A percentile compares a stretch with the other conserved stretches of the same genome.
Conservation (phyloP, 2,797 vertebrate species). For the Eulemur rubriventer region DNA sequence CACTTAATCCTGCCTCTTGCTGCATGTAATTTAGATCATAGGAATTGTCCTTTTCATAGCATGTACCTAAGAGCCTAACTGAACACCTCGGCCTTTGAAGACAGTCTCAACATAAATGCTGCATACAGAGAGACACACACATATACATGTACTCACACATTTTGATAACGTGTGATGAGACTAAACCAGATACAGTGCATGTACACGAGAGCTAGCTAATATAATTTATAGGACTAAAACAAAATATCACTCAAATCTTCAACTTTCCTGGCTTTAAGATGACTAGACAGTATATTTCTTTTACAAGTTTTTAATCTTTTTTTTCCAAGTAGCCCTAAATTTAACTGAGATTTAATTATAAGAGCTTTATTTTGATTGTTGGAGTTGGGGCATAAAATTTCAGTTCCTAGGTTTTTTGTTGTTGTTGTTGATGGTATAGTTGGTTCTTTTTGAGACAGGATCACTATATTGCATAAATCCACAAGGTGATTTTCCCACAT, state of each 20-base stretch:
- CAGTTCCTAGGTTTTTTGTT: not conserved
- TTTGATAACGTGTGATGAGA: not conserved
- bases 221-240: not conserved
- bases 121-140: not conserved
- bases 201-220: not conserved
- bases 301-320: not conserved
- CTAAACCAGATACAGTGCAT: not conserved
- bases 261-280: not conserved
- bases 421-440: not conserved
- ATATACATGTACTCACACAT: not conserved
- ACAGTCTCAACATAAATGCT: not conserved
- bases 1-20: conserved; percentile 47
- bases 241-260: not conserved
- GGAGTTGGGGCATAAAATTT: not conserved
- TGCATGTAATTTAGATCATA: conserved; percentile 57
- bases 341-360: not conserved
- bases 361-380: not conserved
- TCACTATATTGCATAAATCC: not conserved
- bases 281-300: not conserved
- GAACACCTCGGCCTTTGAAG: not conserved
- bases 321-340: not conserved
- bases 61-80: not conserved
- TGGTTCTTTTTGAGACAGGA: not conserved
- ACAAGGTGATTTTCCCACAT: not conserved
- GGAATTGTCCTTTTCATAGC: conserved; percentile 29